Conservation (phyloP, 1,140 invertebrate genomes). For the Panulirus ornatus region DNA sequence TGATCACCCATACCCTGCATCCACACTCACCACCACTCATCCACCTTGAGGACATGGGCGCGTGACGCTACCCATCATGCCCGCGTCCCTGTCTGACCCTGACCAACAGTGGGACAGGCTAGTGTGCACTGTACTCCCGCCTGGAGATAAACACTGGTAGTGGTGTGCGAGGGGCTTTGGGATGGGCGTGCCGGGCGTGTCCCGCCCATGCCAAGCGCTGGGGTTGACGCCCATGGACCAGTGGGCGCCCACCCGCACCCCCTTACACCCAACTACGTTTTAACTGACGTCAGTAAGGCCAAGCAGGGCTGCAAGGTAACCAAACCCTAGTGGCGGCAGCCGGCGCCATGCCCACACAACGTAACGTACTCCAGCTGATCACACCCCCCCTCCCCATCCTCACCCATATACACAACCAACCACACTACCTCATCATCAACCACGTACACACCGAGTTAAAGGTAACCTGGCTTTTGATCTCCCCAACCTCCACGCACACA, state of each 20-base stretch:
- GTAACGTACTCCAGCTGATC: too few species aligned
- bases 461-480: too few species aligned
- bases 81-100: too few species aligned
- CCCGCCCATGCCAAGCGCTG: slow-evolving; percentile 13
- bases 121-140: slow-evolving; percentile 9
- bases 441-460: too few species aligned
- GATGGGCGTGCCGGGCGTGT: slow-evolving; percentile 9
- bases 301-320: neutral
- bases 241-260: neutral
- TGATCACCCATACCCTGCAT: too few species aligned
- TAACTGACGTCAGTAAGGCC: neutral
- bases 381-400: neutral
- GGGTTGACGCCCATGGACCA: slow-evolving; percentile 29
- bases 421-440: too few species aligned
- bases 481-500: neutral
- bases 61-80: too few species aligned
- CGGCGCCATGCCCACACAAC: too few species aligned
- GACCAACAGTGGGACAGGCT: too few species aligned
- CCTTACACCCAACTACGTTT: neutral
- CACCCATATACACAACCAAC: neutral
- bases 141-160: neutral
- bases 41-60: too few species aligned
- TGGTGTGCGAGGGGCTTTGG: neutral
- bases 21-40: too few species aligned
- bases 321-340: too few species aligned